phyloP scores from a whole-genome alignment of 2,888 invertebrate species.

The Rhagonycha lutea region DNA sequence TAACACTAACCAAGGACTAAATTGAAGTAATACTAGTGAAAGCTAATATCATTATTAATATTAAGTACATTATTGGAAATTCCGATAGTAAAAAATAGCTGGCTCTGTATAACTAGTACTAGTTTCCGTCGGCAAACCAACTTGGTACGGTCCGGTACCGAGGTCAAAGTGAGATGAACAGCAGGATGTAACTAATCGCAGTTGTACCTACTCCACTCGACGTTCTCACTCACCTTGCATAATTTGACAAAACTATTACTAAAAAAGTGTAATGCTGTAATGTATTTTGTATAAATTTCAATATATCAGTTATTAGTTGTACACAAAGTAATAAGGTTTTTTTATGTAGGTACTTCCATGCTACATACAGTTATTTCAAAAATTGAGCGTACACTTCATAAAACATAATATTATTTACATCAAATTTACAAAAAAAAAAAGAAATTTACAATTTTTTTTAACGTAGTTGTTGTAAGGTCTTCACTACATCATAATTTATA shows the following conservation, averaged over 20 bases:
- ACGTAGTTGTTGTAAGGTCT: too few species aligned
- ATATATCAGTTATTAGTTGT: not conserved
- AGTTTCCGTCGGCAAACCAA: constrained; percentile 1
- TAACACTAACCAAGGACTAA: not conserved
- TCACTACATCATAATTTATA: too few species aligned
- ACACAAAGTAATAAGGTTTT: not conserved
- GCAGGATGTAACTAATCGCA: constrained; percentile 6
- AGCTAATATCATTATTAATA: not conserved
- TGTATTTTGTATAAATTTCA: not conserved
- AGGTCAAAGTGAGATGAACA: constrained; percentile 6
- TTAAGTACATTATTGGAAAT: not conserved
- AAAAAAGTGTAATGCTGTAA: not conserved
- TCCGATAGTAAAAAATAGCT: not conserved
- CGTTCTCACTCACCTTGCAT: constrained; percentile 1
- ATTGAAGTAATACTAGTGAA: not conserved
- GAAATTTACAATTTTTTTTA: too few species aligned
- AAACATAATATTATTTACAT: too few species aligned
- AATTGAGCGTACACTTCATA: too few species aligned
- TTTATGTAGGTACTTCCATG: too few species aligned
- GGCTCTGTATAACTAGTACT: not conserved
- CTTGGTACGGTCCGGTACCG: constrained; percentile 8
- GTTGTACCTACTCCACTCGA: not conserved
- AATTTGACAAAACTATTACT: not conserved
- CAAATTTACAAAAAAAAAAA: too few species aligned
- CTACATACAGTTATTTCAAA: too few species aligned